Evolutionary conservation across 2,888 invertebrate genomes (phyloP).

Genomic region (Cephonodes hylas): DNA sequence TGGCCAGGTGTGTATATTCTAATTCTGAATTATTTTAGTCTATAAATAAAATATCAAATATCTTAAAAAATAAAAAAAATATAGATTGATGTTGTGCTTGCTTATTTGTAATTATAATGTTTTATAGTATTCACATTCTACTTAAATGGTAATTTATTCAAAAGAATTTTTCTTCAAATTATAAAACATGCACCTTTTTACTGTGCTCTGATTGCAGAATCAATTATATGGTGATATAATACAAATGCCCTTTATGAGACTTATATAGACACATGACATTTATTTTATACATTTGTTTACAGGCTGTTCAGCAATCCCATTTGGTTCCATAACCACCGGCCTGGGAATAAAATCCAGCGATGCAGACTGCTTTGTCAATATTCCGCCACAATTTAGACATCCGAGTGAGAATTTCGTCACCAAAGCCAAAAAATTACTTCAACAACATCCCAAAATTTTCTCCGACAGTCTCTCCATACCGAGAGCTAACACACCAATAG

Average conservation of each 20-base stretch:
- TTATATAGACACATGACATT: neutral
- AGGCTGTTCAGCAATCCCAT: slow-evolving; percentile 77
- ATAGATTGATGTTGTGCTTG: no score
- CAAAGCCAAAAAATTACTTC: slow-evolving; percentile 61
- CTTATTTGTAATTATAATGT: no score
- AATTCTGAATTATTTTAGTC: neutral
- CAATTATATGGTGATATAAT: no score
- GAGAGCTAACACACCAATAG: slow-evolving; percentile 88
- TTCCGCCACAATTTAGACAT: slow-evolving; percentile 47
- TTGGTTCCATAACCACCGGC: slow-evolving; percentile 88
- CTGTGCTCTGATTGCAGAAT: no score
- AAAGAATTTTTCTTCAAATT: no score
- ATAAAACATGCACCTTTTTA: no score
- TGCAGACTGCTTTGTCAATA: slow-evolving; percentile 85
- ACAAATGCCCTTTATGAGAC: no score
- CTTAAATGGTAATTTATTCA: no score
- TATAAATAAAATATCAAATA: no score
- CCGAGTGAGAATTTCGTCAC: slow-evolving; percentile 40
- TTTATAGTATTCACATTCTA: no score
- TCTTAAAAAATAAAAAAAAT: no score
- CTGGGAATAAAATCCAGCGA: slow-evolving; percentile 86
- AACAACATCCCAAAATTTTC: slow-evolving; percentile 66
- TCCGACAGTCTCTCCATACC: slow-evolving; percentile 83
- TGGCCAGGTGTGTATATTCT: slow-evolving; percentile 59
- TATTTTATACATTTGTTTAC: neutral